phyloP scores from a whole-genome alignment of 2,888 invertebrate species.

The Argynnis bischoffii region DNA sequence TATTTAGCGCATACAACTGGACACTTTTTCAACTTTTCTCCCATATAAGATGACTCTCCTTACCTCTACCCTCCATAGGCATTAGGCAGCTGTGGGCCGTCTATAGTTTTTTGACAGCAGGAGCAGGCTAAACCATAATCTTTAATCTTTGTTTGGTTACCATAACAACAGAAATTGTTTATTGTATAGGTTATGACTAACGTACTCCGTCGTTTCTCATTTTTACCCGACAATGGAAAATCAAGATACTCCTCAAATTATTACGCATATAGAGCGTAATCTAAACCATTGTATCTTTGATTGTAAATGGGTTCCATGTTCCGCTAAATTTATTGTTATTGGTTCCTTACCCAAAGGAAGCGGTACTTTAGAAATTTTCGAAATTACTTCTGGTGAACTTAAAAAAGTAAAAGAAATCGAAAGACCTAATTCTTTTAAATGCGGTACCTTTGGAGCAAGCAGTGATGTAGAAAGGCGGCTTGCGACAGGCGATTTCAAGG shows the following conservation, averaged over 20 bases:
- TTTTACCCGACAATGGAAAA: slow-evolving; percentile 56
- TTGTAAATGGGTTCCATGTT: slow-evolving; percentile 97
- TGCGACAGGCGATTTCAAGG: slow-evolving; percentile 95
- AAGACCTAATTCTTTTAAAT: slow-evolving; percentile 93
- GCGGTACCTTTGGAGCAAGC: slow-evolving; percentile 96
- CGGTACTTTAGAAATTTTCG: slow-evolving; percentile 92
- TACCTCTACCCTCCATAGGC: no score
- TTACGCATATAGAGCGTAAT: slow-evolving; percentile 91
- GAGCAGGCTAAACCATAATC: no score
- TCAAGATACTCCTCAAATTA: slow-evolving; percentile 92
- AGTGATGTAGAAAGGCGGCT: slow-evolving; percentile 90
- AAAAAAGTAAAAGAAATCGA: slow-evolving; percentile 87
- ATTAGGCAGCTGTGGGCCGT: no score
- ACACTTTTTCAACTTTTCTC: no score
- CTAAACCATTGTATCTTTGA: slow-evolving; percentile 94
- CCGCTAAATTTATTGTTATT: slow-evolving; percentile 94
- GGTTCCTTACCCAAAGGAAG: slow-evolving; percentile 93
- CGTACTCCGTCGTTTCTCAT: not conserved
- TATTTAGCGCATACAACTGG: no score
- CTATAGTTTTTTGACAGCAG: no score
- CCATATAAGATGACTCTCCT: no score
- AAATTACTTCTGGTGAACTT: slow-evolving; percentile 88
- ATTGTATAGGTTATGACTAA: slow-evolving; percentile 47
- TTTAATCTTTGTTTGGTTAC: slow-evolving; percentile 43
- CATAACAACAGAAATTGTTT: slow-evolving; percentile 59